phyloP scores from a whole-genome alignment of 2,888 invertebrate genomes.

The Mermis nigrescens region DNA sequence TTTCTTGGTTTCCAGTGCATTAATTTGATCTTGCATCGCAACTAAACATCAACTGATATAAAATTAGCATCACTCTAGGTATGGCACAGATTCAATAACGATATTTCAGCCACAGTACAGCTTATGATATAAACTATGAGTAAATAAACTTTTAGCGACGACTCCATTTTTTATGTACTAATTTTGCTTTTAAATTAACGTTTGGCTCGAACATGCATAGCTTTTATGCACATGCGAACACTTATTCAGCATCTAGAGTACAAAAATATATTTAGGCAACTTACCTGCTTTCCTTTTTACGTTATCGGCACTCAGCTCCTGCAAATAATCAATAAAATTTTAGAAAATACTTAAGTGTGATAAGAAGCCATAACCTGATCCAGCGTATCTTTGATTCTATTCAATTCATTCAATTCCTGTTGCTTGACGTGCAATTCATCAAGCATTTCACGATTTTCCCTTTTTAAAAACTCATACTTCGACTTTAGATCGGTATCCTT shows the following conservation, averaged over 20 bases:
- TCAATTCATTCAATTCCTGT: constrained; percentile 46
- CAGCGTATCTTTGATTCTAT: constrained; percentile 46
- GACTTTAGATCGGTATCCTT: constrained; percentile 1
- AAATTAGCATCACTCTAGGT: not conserved
- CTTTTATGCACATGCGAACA: no score
- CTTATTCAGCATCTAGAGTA: no score
- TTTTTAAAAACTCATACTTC: constrained; percentile 40
- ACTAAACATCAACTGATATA: constrained; percentile 28
- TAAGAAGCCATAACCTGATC: constrained; percentile 40
- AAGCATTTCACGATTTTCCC: constrained; percentile 45
- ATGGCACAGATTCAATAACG: not conserved
- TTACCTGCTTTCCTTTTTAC: constrained; percentile 30
- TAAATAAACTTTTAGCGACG: no score
- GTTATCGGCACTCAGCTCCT: constrained; percentile 23
- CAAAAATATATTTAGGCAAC: no score
- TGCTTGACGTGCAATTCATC: constrained; percentile 35
- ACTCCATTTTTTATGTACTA: no score
- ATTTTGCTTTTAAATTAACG: no score
- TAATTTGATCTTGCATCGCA: constrained; percentile 43
- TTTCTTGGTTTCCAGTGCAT: constrained; percentile 45
- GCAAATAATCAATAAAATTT: constrained; percentile 4
- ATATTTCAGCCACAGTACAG: not conserved
- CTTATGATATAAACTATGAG: not conserved
- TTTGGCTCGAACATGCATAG: no score
- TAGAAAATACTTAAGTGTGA: not conserved